These are phyloP conservation scores for Pseudocheirus occidentalis DNA, from an alignment of 2,797 vertebrate genomes.

Conservation along the genomic window DNA sequence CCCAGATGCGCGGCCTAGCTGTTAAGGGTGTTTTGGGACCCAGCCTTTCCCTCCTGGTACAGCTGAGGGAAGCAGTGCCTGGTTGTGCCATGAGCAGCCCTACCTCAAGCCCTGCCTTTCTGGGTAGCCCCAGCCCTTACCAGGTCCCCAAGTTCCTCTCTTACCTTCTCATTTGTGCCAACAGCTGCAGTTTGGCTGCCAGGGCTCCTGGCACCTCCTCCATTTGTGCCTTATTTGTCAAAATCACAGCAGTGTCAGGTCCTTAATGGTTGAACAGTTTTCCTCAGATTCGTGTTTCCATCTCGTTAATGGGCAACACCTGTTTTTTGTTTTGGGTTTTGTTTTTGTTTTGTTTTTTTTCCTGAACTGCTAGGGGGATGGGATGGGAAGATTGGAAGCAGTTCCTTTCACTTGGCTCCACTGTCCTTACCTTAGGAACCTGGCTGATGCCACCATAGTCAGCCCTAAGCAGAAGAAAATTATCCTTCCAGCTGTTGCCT, in stretches of 20 bases:
- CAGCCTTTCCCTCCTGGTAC: not conserved
- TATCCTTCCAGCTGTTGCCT: not conserved
- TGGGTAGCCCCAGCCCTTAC: not conserved
- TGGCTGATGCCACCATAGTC: not conserved
- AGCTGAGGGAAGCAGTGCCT: not conserved
- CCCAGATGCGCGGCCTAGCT: not conserved
- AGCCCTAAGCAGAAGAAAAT: not conserved
- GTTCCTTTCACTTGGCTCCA: rapidly evolving
- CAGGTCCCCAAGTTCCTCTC: not conserved
- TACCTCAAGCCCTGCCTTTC: not conserved
- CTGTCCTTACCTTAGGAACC: not conserved
- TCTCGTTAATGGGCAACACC: conserved; percentile 45
- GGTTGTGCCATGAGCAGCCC: not conserved
- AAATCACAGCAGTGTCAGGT: conserved; percentile 41
- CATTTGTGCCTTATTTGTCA: conserved; percentile 55
- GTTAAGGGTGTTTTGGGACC: not conserved
- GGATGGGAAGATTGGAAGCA: not conserved
- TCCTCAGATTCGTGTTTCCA: not conserved
- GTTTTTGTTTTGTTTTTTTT: not conserved
- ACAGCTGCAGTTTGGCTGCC: not conserved
- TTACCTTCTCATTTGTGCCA: not conserved
- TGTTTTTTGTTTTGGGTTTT: conserved; percentile 36
- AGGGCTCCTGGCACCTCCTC: conserved; percentile 13
- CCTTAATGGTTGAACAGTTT: conserved; percentile 8
- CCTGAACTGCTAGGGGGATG: not conserved